Conservation (phyloP, 92 coral and sea anemone species). For the Porites cylindrica region DNA sequence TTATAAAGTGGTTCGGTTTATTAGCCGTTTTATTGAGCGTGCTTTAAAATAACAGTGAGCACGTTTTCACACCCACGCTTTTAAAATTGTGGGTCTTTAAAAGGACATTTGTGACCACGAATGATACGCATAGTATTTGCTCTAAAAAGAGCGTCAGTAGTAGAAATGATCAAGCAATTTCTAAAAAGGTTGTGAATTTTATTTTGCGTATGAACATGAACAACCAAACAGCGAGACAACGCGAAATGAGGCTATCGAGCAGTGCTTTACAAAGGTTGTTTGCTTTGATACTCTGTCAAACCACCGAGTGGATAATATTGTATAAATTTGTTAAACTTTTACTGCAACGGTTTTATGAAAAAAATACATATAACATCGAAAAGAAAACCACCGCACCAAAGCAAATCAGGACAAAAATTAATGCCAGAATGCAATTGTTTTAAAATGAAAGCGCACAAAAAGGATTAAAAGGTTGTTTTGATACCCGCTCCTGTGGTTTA, state of each 20-base stretch:
- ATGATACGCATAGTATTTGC: neutral
- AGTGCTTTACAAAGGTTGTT: neutral
- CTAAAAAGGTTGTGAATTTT: too few relatives aligned
- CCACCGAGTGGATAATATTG: neutral
- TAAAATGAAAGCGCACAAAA: slow-evolving; percentile 1
- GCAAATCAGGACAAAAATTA: slow-evolving; percentile 9
- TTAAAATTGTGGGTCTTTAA: neutral
- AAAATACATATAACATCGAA: too few relatives aligned
- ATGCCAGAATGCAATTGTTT: slow-evolving; percentile 18
- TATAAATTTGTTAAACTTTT: neutral
- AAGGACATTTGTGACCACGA: neutral
- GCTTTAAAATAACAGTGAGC: slow-evolving; percentile 8
- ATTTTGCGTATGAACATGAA: neutral
- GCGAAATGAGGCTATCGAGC: neutral
- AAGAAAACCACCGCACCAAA: neutral
- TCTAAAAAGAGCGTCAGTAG: neutral
- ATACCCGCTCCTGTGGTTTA: slow-evolving; percentile 29
- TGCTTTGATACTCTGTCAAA: too few relatives aligned
- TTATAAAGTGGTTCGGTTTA: neutral
- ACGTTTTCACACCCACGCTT: slow-evolving; percentile 28
- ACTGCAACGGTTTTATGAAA: neutral
- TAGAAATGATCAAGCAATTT: neutral
- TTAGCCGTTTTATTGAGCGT: neutral
- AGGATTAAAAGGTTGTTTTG: slow-evolving; percentile 25
- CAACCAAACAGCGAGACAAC: neutral